Evolutionary conservation across 2,888 invertebrate species (phyloP), one percentile per base, ranked within the genome.

Genomic region (Nemotelus pantherinus): DNA sequence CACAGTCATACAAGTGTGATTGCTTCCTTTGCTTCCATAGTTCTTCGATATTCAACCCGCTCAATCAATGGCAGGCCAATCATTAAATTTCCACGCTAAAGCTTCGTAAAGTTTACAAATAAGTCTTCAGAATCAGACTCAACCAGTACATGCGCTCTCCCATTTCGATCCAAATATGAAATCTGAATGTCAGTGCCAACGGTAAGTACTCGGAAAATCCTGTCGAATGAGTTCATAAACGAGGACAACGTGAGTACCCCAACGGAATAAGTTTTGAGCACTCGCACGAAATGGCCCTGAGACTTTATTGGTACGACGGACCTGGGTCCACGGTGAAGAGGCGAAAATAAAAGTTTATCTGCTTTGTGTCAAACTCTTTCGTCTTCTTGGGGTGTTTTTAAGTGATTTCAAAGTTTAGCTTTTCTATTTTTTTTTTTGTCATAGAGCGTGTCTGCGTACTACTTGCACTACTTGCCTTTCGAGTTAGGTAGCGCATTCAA

Each of bases 381-480:
- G 67, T 48, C 60, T 74, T 74, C 41, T 63, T 39, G 74, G 71
- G 60, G 74, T 74, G 74, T 74, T 74, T 44, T 74, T 74, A 74
- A 74, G 74, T 74, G 74, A 74, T 74, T 74, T 74, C 63, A 74
- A 74, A 74, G 74, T 74, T 74, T 47, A 50, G 74, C 63, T 60
- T 63, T 10, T 48, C 47, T 47, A 48, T 63, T 63, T 60, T 3
- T 44, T 48, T 50, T 60, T 47, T 48, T 60, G 72, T 25, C 25
- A 25, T 25, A 25, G 25, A 25, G 63, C 25, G 47, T 74, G 60
- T 60, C 60, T 74, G 41, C 74, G 48, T 60, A 74, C 60, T 74
- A 48, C 74, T 63, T 74, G 60, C 25, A 25, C 39, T 60, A 55
- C 70, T 70, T 41, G 47, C 47, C 70, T 53, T n/a, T 5, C 10